phyloP scores from a whole-genome alignment of 2,888 invertebrate species.

The Drosophila kanekoi region DNA sequence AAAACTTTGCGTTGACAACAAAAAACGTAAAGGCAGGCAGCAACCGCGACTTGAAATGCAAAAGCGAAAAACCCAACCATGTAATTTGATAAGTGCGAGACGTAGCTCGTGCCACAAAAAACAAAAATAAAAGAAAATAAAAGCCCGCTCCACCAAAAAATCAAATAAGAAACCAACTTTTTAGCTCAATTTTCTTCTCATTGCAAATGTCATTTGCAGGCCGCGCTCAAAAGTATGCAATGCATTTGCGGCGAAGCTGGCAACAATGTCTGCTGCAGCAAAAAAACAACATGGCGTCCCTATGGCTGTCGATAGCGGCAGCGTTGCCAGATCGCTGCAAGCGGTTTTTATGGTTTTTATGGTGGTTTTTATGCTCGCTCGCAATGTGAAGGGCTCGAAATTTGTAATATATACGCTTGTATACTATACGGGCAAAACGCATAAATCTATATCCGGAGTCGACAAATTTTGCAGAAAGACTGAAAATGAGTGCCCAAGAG shows the following conservation, averaged over 20 bases:
- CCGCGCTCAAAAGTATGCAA: constrained; percentile 46
- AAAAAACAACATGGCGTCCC: constrained; percentile 12
- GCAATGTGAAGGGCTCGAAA: no score
- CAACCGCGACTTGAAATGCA: constrained; percentile 18
- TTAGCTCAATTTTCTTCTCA: constrained; percentile 13
- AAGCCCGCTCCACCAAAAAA: constrained; percentile 8
- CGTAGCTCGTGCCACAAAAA: constrained; percentile 4
- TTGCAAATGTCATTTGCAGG: constrained; percentile 35
- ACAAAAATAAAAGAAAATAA: background rate
- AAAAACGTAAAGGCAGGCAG: constrained; percentile 4
- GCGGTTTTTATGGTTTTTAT: background rate
- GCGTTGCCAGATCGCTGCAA: background rate
- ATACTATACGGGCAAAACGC: no score
- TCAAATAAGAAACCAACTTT: constrained; percentile 40
- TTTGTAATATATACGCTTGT: no score
- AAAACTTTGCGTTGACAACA: constrained; percentile 51
- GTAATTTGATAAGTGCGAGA: constrained; percentile 56
- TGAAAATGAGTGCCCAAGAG: no score
- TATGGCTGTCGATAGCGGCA: constrained; percentile 15
- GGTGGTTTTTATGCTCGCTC: background rate
- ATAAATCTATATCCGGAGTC: no score
- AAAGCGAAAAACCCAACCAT: constrained; percentile 10
- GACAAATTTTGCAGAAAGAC: no score
- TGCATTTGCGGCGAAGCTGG: constrained; percentile 6
- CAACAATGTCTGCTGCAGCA: constrained; percentile 1